Evolutionary conservation across 2,113 vertebrate genomes (phyloP).

Genomic region (Anguilla rostrata): DNA sequence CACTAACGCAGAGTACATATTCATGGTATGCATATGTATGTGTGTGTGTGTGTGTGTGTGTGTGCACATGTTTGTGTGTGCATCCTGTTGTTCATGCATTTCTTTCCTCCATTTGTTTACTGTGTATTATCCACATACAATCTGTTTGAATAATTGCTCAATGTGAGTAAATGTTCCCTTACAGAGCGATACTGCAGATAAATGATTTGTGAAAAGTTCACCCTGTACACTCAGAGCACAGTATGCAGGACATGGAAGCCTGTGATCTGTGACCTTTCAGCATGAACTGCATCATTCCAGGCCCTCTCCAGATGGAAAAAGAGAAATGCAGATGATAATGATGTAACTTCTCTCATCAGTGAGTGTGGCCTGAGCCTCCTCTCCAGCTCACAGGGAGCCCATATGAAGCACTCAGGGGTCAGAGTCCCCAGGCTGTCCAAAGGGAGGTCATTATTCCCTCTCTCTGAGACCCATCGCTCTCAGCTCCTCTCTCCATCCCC

Average conservation of each 20-base stretch:
- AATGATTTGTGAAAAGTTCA: too few species aligned
- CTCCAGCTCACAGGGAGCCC: neutral
- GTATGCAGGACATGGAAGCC: neutral
- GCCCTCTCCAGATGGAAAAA: neutral
- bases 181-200: too few species aligned
- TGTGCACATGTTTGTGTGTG: too few species aligned
- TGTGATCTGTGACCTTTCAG: neutral
- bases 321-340: neutral
- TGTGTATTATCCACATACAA: too few species aligned
- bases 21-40: too few species aligned
- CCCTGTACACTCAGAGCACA: neutral
- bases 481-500: conserved; percentile 11
- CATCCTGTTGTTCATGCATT: too few species aligned
- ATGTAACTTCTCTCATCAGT: neutral
- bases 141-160: too few species aligned
- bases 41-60: too few species aligned
- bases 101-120: too few species aligned
- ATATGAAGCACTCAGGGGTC: neutral
- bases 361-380: too few species aligned
- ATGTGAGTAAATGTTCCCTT: too few species aligned
- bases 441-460: conserved; percentile 20
- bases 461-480: neutral
- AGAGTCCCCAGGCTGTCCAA: neutral
- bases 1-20: too few species aligned
- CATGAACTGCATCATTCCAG: neutral